Evolutionary conservation across 2,113 vertebrate species (phyloP), one percentile per base, ranked within the genome.

Genomic region (Hassar affinis): DNA sequence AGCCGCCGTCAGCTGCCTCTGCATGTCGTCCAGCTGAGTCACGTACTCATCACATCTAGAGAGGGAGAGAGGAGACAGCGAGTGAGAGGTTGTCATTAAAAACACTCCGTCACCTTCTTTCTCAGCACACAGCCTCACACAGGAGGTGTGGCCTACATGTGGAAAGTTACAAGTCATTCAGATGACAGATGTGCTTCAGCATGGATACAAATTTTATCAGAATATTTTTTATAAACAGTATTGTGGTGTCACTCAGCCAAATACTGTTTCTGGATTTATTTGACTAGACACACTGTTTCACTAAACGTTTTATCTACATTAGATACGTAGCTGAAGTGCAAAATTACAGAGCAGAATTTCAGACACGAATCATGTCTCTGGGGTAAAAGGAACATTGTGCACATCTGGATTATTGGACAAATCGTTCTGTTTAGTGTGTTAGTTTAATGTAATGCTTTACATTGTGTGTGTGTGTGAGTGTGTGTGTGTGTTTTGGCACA

Each of bases 11-110:
- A 94, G 91, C 89, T 94, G 94, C 88, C 94, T 90, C 89, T 94
- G 94, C 94, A 94, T 94, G 87, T 94, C 93, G 0, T 94, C 94
- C 84, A 94, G 84, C 87, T 94, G 94, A 15, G 86, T 94, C 79
- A 94, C 94, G 7, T 94, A 94, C 86, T 94, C 94, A 9, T 94
- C 94, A 69, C 94, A 94, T 86, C 94, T 94, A 77, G 14, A 83
- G 4, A n/a, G 30, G 22, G n/a, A 47, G 8, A 79, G 3, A 49
- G 35, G 8, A 79, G 3, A 49, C 17, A 35, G 56, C 45, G 52
- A 64, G 1, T 30, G 4, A 42, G 11, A 35, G 35, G 27, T 10
- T 17, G 56, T 1, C 20, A 4, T 15, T 64, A 66, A 66, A 35
- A 38, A 30, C n/a, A 30, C 30, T 35, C 30, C 62, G 35, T 64